A percentile compares a stretch with the other conserved stretches of the same genome.
phyloP scores from a whole-genome alignment of 2,113 vertebrate genomes.

The Prunella himalayana region DNA sequence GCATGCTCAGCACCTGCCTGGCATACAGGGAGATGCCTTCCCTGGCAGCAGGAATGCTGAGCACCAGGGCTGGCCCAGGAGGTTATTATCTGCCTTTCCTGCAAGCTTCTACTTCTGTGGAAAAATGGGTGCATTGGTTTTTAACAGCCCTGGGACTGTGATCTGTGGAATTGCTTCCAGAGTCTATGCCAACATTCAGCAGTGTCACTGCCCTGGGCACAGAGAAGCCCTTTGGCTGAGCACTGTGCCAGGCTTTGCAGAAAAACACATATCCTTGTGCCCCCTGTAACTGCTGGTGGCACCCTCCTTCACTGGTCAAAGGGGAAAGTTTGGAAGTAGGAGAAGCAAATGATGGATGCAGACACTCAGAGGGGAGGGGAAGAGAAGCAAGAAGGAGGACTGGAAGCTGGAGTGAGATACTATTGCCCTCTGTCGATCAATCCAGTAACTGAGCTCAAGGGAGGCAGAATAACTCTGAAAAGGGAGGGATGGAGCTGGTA shows the following conservation, averaged over 20 bases:
- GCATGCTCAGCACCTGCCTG: too few species aligned
- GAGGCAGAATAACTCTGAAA: not conserved
- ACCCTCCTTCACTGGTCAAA: not conserved
- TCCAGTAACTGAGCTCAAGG: not conserved
- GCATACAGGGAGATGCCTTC: accelerated
- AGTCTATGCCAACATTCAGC: accelerated
- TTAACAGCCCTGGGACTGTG: not conserved
- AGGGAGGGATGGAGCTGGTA: not conserved
- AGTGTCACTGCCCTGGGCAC: not conserved
- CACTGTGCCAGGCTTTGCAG: not conserved
- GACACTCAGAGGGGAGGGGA: not conserved
- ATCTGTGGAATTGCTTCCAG: not conserved
- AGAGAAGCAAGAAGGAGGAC: not conserved
- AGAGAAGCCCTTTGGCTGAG: not conserved
- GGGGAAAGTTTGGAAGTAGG: not conserved
- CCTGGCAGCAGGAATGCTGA: not conserved
- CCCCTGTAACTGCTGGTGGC: not conserved
- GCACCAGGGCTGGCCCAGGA: accelerated
- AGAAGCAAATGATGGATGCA: not conserved
- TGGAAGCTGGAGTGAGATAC: not conserved
- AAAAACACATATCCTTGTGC: not conserved
- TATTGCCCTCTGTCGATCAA: not conserved
- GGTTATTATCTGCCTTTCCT: not conserved
- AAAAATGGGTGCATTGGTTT: not conserved
- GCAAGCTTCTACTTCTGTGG: not conserved